These are phyloP conservation scores for Leucania comma DNA, from an alignment of 2,888 invertebrate genomes.

Conservation along the genomic window DNA sequence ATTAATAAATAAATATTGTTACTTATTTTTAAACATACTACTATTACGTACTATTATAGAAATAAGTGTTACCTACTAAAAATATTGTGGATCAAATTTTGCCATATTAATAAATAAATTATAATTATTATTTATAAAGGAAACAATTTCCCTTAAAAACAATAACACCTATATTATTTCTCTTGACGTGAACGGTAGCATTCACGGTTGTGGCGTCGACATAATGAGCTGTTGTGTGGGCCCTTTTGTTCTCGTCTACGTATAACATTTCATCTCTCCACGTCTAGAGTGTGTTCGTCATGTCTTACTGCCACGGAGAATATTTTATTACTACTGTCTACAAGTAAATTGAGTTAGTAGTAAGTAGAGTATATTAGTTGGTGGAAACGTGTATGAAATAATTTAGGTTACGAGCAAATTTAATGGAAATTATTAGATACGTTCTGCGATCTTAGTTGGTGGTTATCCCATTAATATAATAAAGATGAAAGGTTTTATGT, in stretches of 20 bases:
- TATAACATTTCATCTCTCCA: constrained; percentile 47
- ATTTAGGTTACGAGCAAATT: background rate
- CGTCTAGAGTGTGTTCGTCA: constrained; percentile 4
- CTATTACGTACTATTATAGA: no score
- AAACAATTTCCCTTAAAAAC: background rate
- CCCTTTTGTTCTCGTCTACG: constrained; percentile 54
- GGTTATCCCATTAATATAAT: background rate
- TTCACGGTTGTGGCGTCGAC: constrained; percentile 66
- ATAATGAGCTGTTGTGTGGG: constrained; percentile 62
- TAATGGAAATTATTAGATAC: background rate
- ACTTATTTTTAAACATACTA: no score
- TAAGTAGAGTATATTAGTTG: constrained; percentile 13
- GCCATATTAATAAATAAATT: no score
- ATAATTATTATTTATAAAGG: no score
- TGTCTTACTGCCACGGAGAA: constrained; percentile 10
- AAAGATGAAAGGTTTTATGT: no score
- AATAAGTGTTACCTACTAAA: no score
- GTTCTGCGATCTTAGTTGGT: background rate
- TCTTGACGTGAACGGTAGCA: constrained; percentile 16
- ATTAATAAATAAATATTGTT: no score
- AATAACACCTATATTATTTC: constrained; percentile 10
- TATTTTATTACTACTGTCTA: constrained; percentile 14
- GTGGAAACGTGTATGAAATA: constrained; percentile 6
- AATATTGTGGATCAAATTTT: no score
- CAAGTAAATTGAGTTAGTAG: constrained; percentile 14